Conservation (phyloP, 2,113 vertebrate species). For the Synchiropus splendidus region DNA sequence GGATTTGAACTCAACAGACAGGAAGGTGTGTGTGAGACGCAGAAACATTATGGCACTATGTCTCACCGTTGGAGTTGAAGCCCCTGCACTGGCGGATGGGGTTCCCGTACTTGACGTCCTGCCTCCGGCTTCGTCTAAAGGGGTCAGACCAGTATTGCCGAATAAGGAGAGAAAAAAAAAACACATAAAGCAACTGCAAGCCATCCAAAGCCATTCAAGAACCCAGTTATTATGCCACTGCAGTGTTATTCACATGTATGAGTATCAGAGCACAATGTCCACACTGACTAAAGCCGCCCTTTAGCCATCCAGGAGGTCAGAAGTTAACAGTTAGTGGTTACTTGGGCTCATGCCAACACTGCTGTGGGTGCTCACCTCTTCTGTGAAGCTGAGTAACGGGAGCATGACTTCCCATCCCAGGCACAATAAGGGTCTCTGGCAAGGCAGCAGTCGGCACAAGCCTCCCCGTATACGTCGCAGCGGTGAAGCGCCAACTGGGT, state of each 20-base stretch:
- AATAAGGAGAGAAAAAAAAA: constrained; percentile 53
- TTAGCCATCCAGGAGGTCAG: constrained; percentile 16
- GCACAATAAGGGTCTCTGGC: constrained; percentile 95
- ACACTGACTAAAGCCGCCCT: constrained; percentile 12
- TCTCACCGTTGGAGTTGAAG: constrained; percentile 75
- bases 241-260: background rate
- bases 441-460: constrained; percentile 93
- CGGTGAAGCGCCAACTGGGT: constrained; percentile 93
- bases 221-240: constrained; percentile 4
- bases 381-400: constrained; percentile 87
- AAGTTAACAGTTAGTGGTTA: constrained; percentile 8
- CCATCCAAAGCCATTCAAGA: constrained; percentile 50
- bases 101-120: constrained; percentile 77
- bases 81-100: constrained; percentile 75
- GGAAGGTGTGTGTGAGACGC: no score
- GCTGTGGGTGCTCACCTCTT: constrained; percentile 74
- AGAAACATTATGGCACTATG: no score
- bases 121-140: constrained; percentile 73
- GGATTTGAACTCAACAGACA: no score
- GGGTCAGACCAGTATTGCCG: constrained; percentile 60
- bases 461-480: constrained; percentile 87
- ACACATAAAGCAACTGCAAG: constrained; percentile 52
- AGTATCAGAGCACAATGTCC: background rate
- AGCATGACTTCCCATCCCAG: constrained; percentile 94
- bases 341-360: constrained; percentile 15